Evolutionary conservation across 2,113 vertebrate genomes (phyloP).

Genomic region (Gavia stellata): DNA sequence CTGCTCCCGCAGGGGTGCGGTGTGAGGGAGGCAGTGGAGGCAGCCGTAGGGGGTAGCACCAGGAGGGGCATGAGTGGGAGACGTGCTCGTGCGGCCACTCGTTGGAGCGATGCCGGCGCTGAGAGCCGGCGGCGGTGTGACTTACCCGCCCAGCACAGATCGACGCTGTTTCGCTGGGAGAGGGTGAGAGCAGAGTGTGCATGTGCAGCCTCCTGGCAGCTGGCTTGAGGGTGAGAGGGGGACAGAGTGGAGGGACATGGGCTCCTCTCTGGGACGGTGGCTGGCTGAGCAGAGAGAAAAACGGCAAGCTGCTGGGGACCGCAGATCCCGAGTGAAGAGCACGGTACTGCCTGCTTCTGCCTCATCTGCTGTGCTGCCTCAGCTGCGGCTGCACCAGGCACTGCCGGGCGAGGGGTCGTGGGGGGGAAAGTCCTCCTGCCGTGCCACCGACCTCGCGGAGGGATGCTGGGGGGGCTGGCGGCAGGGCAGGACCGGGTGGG

Average conservation of each 20-base stretch:
- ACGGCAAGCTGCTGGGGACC: neutral
- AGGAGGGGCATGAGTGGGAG: neutral
- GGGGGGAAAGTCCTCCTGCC: neutral
- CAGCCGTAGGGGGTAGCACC: fast-evolving
- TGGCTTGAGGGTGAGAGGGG: neutral
- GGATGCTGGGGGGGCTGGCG: fast-evolving
- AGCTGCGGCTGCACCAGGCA: fast-evolving
- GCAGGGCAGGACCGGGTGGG: neutral
- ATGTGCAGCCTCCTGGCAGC: neutral
- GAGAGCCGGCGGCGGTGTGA: neutral
- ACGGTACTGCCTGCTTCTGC: neutral
- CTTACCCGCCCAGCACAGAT: neutral
- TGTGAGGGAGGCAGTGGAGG: neutral
- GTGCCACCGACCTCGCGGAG: fast-evolving
- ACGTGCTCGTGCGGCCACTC: fast-evolving
- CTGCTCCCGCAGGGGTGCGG: neutral
- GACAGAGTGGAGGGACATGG: neutral
- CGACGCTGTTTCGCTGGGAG: neutral
- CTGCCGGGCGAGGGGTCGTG: fast-evolving
- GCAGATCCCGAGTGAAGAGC: neutral
- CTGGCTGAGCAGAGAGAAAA: neutral
- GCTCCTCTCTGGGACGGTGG: neutral
- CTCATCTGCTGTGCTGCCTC: neutral
- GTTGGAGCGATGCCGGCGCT: neutral
- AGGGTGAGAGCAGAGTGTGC: neutral